Percentiles rank a stretch among this genome's conserved stretches.
These are phyloP conservation scores for Oeneis ivallda DNA, from an alignment of 2,888 invertebrate species.

Conservation along the genomic window DNA sequence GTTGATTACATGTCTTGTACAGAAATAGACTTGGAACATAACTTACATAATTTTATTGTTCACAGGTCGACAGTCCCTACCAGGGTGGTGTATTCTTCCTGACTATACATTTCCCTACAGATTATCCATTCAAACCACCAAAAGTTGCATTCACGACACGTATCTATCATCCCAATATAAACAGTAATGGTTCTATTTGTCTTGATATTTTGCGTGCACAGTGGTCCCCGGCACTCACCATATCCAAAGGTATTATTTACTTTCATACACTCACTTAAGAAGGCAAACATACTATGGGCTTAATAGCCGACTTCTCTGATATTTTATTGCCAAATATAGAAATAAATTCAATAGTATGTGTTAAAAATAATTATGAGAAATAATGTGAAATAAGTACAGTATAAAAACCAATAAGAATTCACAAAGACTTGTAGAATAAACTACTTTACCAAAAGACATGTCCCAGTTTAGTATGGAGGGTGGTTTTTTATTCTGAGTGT, in stretches of 20 bases:
- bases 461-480: too few species aligned
- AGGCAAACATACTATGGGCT: too few species aligned
- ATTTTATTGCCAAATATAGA: too few species aligned
- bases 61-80: conserved; percentile 99
- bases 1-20: conserved; percentile 34
- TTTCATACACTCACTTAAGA: too few species aligned
- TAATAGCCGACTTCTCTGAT: too few species aligned
- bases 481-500: too few species aligned
- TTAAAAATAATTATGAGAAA: too few species aligned
- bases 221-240: conserved; percentile 99
- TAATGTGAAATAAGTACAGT: too few species aligned
- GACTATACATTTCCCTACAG: conserved; percentile 99
- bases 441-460: too few species aligned
- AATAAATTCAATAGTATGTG: too few species aligned
- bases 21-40: conserved; percentile 33
- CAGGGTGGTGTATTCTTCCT: conserved; percentile 99
- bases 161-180: conserved; percentile 99
- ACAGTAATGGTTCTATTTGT: conserved; percentile 99
- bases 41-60: conserved; percentile 43
- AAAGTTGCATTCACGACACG: conserved; percentile 99
- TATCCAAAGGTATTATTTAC: conserved; percentile 94
- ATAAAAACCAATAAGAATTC: too few species aligned
- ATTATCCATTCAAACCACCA: conserved; percentile 99
- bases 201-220: conserved; percentile 99
- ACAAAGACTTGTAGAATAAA: too few species aligned